Conservation (phyloP, 2,888 invertebrate species). For the Liopterus haemorrhoidalis region DNA sequence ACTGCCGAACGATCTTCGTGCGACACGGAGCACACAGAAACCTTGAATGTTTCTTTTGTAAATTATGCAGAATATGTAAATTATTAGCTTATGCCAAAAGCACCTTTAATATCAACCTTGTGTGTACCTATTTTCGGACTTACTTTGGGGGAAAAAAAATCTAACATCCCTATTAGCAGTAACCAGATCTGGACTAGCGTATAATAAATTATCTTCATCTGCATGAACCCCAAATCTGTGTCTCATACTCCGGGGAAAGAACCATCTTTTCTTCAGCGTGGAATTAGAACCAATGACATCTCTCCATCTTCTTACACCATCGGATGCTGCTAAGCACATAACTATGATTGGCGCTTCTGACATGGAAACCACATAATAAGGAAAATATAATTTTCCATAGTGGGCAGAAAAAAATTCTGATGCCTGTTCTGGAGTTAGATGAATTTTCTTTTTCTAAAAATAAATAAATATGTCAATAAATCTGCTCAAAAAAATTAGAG, state of each 20-base stretch:
- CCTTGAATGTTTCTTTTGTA: too few relatives aligned
- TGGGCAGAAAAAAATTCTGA: conserved; percentile 76
- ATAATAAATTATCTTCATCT: conserved; percentile 66
- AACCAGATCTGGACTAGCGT: conserved; percentile 65
- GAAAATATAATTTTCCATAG: conserved; percentile 68
- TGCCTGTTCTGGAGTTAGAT: conserved; percentile 76
- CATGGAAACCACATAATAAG: conserved; percentile 72
- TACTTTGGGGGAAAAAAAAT: conserved; percentile 83
- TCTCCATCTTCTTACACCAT: conserved; percentile 68
- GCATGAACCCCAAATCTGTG: conserved; percentile 63
- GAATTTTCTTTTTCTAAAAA: conserved; percentile 59
- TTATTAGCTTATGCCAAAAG: too few relatives aligned
- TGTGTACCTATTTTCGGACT: conserved; percentile 40
- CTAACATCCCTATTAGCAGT: conserved; percentile 73
- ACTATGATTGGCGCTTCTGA: conserved; percentile 70
- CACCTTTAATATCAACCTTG: too few relatives aligned
- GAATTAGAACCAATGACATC: conserved; percentile 66
- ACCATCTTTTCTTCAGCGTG: conserved; percentile 60
- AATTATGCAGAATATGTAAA: too few relatives aligned
- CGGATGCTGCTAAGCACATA: conserved; percentile 60
- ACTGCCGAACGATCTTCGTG: too few relatives aligned
- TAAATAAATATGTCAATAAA: conserved; percentile 11
- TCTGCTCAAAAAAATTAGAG: background rate
- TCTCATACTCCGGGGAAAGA: conserved; percentile 64
- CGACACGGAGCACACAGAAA: too few relatives aligned